A percentile compares a stretch with the other conserved stretches of the same genome.
phyloP scores from a whole-genome alignment of 1,140 invertebrate genomes.

The Chionoecetes opilio region DNA sequence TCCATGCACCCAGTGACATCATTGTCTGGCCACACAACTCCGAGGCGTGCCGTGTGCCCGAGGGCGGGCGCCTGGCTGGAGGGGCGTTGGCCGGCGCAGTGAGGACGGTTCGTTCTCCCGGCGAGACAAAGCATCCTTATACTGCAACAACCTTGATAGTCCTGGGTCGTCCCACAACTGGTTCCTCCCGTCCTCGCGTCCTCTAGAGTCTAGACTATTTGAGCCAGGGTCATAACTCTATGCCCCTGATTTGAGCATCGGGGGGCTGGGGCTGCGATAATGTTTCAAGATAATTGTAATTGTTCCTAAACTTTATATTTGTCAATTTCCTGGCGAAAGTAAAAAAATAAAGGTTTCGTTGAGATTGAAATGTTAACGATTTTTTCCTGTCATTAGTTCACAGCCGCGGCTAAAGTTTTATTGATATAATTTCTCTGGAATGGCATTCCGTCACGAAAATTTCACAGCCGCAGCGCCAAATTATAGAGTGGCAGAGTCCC shows the following conservation, averaged over 20 bases:
- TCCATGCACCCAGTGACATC: too few relatives aligned
- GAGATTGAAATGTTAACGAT: background rate
- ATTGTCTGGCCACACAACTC: too few relatives aligned
- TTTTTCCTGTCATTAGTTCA: background rate
- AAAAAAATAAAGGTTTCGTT: background rate
- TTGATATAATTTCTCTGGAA: background rate
- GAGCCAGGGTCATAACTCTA: too few relatives aligned
- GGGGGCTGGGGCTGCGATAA: background rate
- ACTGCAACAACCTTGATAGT: background rate
- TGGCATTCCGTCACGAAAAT: background rate
- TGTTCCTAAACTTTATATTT: background rate
- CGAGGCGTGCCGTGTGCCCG: too few relatives aligned
- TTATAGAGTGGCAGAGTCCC: slow-evolving; percentile 16
- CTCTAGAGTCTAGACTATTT: background rate
- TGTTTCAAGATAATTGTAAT: background rate
- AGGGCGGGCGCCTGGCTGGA: too few relatives aligned
- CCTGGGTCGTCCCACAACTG: background rate
- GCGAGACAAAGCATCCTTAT: background rate
- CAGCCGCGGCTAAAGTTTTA: background rate
- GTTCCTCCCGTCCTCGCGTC: background rate
- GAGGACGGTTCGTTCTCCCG: background rate
- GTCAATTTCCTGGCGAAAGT: background rate
- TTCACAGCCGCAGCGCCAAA: background rate
- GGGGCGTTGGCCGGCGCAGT: background rate
- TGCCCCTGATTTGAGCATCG: too few relatives aligned